These are phyloP conservation scores for Chloebia gouldiae DNA, from an alignment of 2,113 vertebrate species.

Conservation along the genomic window DNA sequence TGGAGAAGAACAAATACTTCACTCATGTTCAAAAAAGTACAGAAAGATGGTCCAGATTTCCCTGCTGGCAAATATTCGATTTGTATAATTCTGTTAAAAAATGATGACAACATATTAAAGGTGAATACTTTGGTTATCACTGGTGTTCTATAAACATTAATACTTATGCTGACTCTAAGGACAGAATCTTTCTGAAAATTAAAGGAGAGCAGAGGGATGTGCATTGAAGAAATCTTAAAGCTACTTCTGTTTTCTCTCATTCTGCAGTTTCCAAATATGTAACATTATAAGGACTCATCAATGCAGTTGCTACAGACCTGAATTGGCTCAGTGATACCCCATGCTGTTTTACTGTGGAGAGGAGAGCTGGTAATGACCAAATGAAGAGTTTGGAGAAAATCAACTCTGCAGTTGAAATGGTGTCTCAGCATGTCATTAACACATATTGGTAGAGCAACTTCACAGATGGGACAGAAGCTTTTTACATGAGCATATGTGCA, in stretches of 20 bases:
- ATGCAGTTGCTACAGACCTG: neutral
- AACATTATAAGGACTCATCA: neutral
- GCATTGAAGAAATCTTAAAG: neutral
- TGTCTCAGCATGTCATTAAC: neutral
- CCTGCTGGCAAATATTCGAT: neutral
- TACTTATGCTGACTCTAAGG: neutral
- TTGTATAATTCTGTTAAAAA: neutral
- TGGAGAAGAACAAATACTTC: neutral
- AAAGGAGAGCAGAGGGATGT: neutral
- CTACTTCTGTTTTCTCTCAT: neutral
- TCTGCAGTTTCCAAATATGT: neutral
- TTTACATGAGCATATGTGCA: neutral
- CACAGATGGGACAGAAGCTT: neutral
- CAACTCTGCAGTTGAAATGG: neutral
- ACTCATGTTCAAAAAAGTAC: neutral
- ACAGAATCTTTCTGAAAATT: neutral
- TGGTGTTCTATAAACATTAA: neutral
- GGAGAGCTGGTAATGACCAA: neutral
- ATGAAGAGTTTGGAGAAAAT: neutral
- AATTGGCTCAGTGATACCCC: neutral
- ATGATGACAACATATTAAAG: neutral
- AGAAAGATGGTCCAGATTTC: neutral
- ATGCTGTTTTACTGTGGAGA: neutral
- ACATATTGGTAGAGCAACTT: neutral
- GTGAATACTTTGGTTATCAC: neutral